Evolutionary conservation across 2,113 vertebrate species (phyloP).

Genomic region (Lagopus leucura): DNA sequence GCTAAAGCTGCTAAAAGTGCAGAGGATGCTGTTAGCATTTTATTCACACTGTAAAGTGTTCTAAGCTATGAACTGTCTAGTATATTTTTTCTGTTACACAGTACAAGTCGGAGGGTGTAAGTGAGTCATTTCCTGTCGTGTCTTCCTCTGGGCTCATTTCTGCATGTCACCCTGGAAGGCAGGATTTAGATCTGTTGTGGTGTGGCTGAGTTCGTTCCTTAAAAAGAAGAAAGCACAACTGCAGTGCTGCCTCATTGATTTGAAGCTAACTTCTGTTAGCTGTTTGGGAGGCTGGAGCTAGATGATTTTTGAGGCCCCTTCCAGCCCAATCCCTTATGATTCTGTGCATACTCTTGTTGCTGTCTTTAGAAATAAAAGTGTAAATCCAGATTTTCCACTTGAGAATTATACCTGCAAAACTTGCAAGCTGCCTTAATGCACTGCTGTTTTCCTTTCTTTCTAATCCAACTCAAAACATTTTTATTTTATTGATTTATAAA

Average conservation of each 20-base stretch:
- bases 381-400: neutral
- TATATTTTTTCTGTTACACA: neutral
- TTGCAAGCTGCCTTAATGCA: neutral
- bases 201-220: neutral
- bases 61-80: neutral
- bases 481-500: neutral
- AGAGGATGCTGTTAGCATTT: neutral
- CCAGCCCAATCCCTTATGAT: too few relatives aligned
- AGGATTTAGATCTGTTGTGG: neutral
- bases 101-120: neutral
- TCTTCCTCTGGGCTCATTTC: neutral
- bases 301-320: too few relatives aligned
- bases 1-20: neutral
- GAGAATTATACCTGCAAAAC: neutral
- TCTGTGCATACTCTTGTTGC: neutral
- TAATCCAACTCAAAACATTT: neutral
- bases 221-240: neutral
- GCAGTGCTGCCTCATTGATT: neutral
- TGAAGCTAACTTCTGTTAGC: neutral
- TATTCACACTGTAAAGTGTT: neutral
- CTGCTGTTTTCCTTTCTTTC: neutral
- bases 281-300: too few relatives aligned
- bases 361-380: neutral
- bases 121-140: conserved; percentile 26
- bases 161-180: neutral